Conservation (phyloP, 2,797 vertebrate genomes). For the Synanceia verrucosa region DNA sequence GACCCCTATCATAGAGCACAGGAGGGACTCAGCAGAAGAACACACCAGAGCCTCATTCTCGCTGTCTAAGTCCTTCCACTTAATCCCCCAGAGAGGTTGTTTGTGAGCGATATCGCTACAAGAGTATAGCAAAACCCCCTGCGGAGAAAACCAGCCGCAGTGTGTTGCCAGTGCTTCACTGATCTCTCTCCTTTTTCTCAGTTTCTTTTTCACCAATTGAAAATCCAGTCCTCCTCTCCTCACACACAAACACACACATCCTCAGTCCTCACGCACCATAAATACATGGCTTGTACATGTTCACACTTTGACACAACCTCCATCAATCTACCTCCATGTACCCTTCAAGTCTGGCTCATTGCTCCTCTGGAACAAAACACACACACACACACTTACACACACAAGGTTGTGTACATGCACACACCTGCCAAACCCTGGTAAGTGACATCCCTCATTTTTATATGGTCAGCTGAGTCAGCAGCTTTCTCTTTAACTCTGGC, state of each 20-base stretch:
- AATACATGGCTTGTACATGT: not conserved
- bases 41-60: conserved; percentile 55
- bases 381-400: not conserved
- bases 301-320: not conserved
- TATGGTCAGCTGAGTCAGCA: conserved; percentile 60
- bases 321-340: conserved; percentile 30
- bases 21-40: conserved; percentile 60
- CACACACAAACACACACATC: not conserved
- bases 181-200: conserved; percentile 9
- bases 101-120: conserved; percentile 66
- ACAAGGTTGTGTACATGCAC: conserved; percentile 1
- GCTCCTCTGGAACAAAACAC: conserved; percentile 12
- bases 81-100: conserved; percentile 74
- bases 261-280: not conserved
- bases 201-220: conserved; percentile 1
- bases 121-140: conserved; percentile 40
- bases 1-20: conserved; percentile 68
- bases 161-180: conserved; percentile 20
- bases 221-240: not conserved
- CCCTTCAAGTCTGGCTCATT: conserved; percentile 12
- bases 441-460: conserved; percentile 59
- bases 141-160: conserved; percentile 48
- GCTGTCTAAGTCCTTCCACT: conserved; percentile 64
- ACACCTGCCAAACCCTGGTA: conserved; percentile 26
- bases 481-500: conserved; percentile 3